Base-by-base conservation (phyloP, 2,113 vertebrate genomes). In the Paedocypris sp. region DNA sequence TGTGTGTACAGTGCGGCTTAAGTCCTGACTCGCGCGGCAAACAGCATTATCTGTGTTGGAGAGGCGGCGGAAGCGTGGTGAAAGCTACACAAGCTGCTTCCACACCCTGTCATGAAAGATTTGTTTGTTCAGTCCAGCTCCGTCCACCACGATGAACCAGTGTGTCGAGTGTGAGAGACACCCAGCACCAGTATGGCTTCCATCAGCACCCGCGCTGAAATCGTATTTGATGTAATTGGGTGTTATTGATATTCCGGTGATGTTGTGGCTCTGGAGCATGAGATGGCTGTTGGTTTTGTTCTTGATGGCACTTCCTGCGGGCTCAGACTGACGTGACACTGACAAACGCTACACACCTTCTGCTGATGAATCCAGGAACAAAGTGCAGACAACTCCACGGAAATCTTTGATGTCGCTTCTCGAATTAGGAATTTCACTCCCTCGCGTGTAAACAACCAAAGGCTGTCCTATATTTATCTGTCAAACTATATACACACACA, bases 401-500 rank as follows among this genome's bases (percentile, higher is more conserved):
- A 33, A 68, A 48, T 41, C 15, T 33, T 36, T 32, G 25, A 63
- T 39, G 54, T 53, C 53, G 60, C 26, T 35, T 28, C 35, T 42
- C 15, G 48, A 61, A 46, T 36, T 28, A 53, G 31, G 31, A 13
- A 38, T 22, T 46, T 32, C 15, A 16, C 42, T 26, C 20, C 12
- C 15, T 13, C 33, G 15, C 31, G 18, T 10, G 48, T n/a, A n/a
- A n/a, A n/a, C 36, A 68, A 63, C 43, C 38, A 8, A 58, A 29
- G 32, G 45, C 35, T 68, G 66, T 23, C 60, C 59, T 32, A 64
- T 29, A 64, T 68, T 38, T 52, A 38, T 53, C 23, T 33, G 31
- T 63, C 60, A 63, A 6, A 33, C 49, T 15, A 10, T 10, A 18
- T n/a, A 31, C 26, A 13, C 12, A 31, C 10, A 7, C 12, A 38